Percentiles rank a stretch among this genome's conserved stretches.
These are phyloP conservation scores for Lepidonotus clava DNA, from an alignment of 2,888 invertebrate genomes.

Conservation along the genomic window DNA sequence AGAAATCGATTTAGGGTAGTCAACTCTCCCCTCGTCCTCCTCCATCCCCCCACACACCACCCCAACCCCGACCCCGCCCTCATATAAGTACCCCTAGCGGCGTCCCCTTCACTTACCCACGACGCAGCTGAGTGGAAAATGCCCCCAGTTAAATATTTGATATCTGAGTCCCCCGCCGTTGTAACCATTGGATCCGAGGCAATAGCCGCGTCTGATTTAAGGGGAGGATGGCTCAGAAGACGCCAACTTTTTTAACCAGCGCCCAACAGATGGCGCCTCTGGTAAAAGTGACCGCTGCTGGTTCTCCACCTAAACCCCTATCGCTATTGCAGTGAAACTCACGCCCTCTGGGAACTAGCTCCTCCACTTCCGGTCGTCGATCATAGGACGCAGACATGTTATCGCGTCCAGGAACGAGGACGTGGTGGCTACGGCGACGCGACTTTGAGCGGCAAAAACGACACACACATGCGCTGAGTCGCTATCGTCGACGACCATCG, in stretches of 20 bases:
- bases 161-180: background rate
- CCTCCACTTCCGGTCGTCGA: background rate
- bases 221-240: too few species aligned
- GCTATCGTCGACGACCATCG: slow-evolving; percentile 20
- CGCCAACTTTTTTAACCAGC: too few species aligned
- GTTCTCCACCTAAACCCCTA: background rate
- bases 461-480: background rate
- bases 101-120: background rate
- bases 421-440: background rate
- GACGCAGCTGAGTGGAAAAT: background rate
- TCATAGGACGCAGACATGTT: background rate
- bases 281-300: too few species aligned
- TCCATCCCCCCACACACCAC: background rate
- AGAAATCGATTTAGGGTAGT: background rate
- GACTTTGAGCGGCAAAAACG: background rate
- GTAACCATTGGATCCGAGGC: background rate
- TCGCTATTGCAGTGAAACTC: too few species aligned
- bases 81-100: too few species aligned
- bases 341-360: background rate
- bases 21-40: too few species aligned
- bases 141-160: background rate
- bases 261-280: too few species aligned
- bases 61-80: background rate
- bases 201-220: too few species aligned
- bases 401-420: background rate